A percentile compares a stretch with the other conserved stretches of the same genome.
phyloP scores from a whole-genome alignment of 1,140 invertebrate species.

The Cecropterus lyciades region DNA sequence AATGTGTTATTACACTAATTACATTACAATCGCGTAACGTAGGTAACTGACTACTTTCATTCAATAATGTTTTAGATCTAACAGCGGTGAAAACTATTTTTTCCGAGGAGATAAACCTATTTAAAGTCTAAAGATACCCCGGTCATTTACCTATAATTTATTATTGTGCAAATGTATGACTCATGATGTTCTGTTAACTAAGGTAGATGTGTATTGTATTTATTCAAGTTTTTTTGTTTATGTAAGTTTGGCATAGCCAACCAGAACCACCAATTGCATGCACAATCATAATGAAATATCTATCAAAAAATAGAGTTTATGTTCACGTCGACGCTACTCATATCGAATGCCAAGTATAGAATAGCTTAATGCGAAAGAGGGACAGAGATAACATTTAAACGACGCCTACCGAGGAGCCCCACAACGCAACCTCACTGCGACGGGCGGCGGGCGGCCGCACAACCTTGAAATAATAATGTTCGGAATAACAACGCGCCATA shows the following conservation, averaged over 20 bases:
- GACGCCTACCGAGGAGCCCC: slow-evolving; percentile 81
- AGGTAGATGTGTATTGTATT: slow-evolving; percentile 38
- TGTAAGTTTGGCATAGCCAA: slow-evolving; percentile 24
- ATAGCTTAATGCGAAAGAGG: slow-evolving; percentile 73
- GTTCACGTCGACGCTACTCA: slow-evolving; percentile 61
- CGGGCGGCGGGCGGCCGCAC: slow-evolving; percentile 72
- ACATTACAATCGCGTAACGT: too few relatives aligned
- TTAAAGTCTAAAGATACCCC: slow-evolving; percentile 9
- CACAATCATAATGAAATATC: slow-evolving; percentile 53
- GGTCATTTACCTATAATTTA: slow-evolving; percentile 40
- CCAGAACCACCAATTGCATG: slow-evolving; percentile 44
- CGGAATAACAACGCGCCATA: slow-evolving; percentile 81
- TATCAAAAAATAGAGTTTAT: slow-evolving; percentile 61
- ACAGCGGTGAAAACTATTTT: background rate
- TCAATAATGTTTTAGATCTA: background rate
- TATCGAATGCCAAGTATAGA: slow-evolving; percentile 74
- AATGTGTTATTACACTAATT: too few relatives aligned
- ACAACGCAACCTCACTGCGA: slow-evolving; percentile 81
- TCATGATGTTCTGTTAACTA: slow-evolving; percentile 46
- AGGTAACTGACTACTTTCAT: background rate
- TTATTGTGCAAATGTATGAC: slow-evolving; percentile 52
- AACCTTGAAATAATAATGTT: slow-evolving; percentile 84
- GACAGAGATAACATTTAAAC: slow-evolving; percentile 74
- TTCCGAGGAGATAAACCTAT: background rate
- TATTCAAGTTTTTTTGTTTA: slow-evolving; percentile 44